Conservation (phyloP, 2,113 vertebrate genomes). For the Mustela lutreola region DNA sequence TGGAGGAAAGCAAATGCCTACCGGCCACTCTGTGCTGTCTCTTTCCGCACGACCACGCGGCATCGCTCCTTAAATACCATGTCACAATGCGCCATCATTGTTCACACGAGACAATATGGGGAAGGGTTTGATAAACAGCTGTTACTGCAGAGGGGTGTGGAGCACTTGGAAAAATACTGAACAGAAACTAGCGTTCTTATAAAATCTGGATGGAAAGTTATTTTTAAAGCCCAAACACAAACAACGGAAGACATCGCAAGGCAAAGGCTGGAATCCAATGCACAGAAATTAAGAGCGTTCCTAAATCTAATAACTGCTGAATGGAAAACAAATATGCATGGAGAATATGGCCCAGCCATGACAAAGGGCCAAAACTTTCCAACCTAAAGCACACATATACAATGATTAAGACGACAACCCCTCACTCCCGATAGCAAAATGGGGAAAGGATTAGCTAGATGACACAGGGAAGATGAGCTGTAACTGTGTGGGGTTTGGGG, state of each 20-base stretch:
- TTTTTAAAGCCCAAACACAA: neutral
- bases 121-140: neutral
- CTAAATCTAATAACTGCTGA: neutral
- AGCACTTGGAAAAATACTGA: neutral
- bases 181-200: neutral
- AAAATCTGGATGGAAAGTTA: neutral
- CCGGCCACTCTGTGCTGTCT: no score
- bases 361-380: neutral
- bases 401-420: neutral
- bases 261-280: neutral
- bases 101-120: neutral
- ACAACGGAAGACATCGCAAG: neutral
- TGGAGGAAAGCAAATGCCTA: neutral
- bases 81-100: neutral
- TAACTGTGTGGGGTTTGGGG: neutral
- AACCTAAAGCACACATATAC: neutral
- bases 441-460: neutral
- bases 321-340: neutral
- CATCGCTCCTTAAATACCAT: neutral
- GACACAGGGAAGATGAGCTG: neutral
- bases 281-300: neutral
- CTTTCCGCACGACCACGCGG: accelerated
- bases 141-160: neutral
- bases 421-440: neutral
- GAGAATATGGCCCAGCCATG: neutral